Evolutionary conservation across 2,888 invertebrate species (phyloP).

Genomic region (Agrotis puta): DNA sequence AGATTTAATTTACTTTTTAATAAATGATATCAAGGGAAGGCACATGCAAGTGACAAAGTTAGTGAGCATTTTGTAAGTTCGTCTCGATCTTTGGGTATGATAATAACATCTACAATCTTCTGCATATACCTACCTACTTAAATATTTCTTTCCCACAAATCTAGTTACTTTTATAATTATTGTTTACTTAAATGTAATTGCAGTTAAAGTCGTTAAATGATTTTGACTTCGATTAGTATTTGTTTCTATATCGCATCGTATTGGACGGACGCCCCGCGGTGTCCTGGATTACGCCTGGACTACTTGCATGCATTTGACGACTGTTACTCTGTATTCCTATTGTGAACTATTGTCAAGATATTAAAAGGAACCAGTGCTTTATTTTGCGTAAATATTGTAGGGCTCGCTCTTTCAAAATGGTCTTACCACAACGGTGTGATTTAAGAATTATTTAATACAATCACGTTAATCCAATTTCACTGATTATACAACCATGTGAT

Average conservation of each 20-base stretch:
- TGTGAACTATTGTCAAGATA: constrained; percentile 41
- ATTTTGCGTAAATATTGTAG: constrained; percentile 47
- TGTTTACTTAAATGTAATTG: constrained; percentile 10
- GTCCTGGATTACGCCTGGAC: constrained; percentile 53
- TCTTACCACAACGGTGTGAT: not conserved
- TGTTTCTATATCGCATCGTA: constrained; percentile 37
- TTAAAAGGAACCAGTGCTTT: constrained; percentile 24
- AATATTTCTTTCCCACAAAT: constrained; percentile 19
- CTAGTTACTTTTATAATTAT: constrained; percentile 21
- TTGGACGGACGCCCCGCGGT: constrained; percentile 54
- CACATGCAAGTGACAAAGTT: not conserved
- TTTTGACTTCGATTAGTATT: constrained; percentile 38
- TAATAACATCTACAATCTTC: not conserved
- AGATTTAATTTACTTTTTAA: not conserved
- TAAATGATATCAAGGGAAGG: not conserved
- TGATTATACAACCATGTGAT: no score
- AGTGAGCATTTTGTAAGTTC: constrained; percentile 26
- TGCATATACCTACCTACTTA: no score
- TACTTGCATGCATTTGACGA: constrained; percentile 52
- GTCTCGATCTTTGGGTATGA: not conserved
- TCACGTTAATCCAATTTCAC: constrained; percentile 4
- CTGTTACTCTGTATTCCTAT: constrained; percentile 45
- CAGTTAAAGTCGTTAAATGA: no score
- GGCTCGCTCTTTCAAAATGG: constrained; percentile 11
- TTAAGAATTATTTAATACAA: not conserved